Percentiles rank a stretch among this genome's conserved stretches.
Conservation (phyloP, 1,140 invertebrate genomes). For the Formica selysi region DNA sequence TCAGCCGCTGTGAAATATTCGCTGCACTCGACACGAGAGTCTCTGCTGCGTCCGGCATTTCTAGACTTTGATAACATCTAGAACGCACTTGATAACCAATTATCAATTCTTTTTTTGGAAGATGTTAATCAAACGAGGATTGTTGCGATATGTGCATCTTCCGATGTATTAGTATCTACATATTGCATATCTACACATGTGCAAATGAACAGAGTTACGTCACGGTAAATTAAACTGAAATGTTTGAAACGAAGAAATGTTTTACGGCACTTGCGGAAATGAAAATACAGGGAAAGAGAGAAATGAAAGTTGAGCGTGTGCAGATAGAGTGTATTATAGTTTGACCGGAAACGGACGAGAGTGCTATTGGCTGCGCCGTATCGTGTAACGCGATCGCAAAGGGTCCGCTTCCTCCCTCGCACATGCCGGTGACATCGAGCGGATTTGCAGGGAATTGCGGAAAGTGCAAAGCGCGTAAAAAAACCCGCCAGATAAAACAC, state of each 20-base stretch:
- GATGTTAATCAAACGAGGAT: not conserved
- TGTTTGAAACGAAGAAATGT: not conserved
- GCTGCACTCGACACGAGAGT: not conserved
- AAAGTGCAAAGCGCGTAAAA: constrained; percentile 61
- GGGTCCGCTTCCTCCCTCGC: constrained; percentile 45
- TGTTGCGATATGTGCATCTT: not conserved
- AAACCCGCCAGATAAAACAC: constrained; percentile 59
- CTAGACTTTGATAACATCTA: not conserved
- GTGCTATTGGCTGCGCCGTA: constrained; percentile 58
- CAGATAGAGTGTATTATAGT: constrained; percentile 56
- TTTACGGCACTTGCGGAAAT: constrained; percentile 33
- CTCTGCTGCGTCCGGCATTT: not conserved
- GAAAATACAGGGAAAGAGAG: constrained; percentile 56
- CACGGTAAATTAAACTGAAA: constrained; percentile 1
- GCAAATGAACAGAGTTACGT: not conserved
- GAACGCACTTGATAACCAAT: not conserved
- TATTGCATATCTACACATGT: not conserved
- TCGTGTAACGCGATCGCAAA: constrained; percentile 60
- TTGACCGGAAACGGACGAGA: constrained; percentile 47
- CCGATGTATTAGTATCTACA: not conserved
- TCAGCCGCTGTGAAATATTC: not conserved
- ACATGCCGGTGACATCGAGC: constrained; percentile 55
- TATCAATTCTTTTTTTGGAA: not conserved
- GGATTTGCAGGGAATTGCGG: constrained; percentile 63
- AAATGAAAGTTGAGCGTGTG: constrained; percentile 48